phyloP scores from a whole-genome alignment of 2,797 vertebrate species.

The Coreius guichenoti region DNA sequence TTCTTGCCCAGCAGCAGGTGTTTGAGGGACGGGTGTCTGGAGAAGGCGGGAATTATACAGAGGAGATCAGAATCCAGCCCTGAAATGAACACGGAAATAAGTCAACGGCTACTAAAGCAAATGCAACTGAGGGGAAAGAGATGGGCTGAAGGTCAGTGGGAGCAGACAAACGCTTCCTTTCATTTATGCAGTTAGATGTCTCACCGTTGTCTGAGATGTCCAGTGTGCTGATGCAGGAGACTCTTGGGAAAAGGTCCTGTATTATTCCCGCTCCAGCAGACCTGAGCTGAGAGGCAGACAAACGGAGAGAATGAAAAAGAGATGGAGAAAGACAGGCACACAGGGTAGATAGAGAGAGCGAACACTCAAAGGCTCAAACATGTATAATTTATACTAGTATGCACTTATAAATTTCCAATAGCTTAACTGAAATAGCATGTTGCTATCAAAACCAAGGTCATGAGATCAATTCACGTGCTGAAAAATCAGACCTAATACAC shows the following conservation, averaged over 20 bases:
- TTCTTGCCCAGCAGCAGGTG: slow-evolving; percentile 92
- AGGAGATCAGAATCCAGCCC: slow-evolving; percentile 88
- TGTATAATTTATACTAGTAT: slow-evolving; percentile 32
- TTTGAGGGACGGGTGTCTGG: slow-evolving; percentile 88
- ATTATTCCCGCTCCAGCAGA: slow-evolving; percentile 88
- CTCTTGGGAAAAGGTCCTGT: slow-evolving; percentile 86
- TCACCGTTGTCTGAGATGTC: slow-evolving; percentile 93
- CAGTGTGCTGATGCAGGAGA: slow-evolving; percentile 85
- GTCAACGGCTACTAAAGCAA: slow-evolving; percentile 12
- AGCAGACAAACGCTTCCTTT: slow-evolving; percentile 35
- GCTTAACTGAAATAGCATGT: not conserved
- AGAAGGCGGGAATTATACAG: slow-evolving; percentile 84
- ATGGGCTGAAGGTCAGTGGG: slow-evolving; percentile 32
- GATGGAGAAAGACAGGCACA: not conserved
- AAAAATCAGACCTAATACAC: not conserved
- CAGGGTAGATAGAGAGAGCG: not conserved
- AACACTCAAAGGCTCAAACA: not conserved
- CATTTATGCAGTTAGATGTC: slow-evolving; percentile 4
- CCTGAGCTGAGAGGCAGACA: slow-evolving; percentile 79
- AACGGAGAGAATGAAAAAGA: slow-evolving; percentile 49
- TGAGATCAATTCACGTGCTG: not conserved
- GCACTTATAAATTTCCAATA: slow-evolving; percentile 9
- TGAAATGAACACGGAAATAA: slow-evolving; percentile 62
- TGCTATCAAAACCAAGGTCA: not conserved
- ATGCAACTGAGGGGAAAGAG: slow-evolving; percentile 54